Conservation (phyloP, 2,113 vertebrate species). For the Apodemus sylvaticus region DNA sequence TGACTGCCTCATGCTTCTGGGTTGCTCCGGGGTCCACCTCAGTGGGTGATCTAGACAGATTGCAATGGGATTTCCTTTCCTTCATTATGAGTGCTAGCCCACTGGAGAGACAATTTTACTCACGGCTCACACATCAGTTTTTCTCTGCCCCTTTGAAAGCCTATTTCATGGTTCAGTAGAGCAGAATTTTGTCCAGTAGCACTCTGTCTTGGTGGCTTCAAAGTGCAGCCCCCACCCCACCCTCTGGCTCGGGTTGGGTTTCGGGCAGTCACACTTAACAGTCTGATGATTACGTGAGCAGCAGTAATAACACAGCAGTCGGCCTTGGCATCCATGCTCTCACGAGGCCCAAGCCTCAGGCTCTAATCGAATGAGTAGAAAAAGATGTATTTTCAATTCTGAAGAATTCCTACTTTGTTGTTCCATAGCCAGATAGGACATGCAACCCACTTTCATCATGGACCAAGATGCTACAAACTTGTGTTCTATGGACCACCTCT, state of each 20-base stretch:
- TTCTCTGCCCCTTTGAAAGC: constrained; percentile 70
- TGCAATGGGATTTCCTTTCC: not conserved
- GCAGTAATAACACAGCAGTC: constrained; percentile 44
- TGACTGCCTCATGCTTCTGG: not conserved
- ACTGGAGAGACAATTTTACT: constrained; percentile 48
- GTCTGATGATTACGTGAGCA: constrained; percentile 61
- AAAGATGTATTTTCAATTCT: not conserved
- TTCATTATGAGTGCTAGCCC: not conserved
- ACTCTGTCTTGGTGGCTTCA: constrained; percentile 69
- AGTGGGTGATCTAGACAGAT: not conserved
- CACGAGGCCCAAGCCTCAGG: not conserved
- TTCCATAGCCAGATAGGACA: not conserved
- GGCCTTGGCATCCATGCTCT: not conserved
- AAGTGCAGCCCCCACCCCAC: constrained; percentile 31
- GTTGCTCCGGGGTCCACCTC: not conserved
- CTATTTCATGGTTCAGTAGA: constrained; percentile 73
- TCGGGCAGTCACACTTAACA: constrained; percentile 58
- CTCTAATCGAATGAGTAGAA: not conserved
- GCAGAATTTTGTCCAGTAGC: constrained; percentile 65
- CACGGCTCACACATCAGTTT: not conserved
- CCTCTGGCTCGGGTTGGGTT: not conserved
- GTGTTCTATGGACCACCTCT: not conserved
- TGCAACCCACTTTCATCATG: not conserved
- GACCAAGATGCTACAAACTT: not conserved
- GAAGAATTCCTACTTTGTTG: not conserved